Percentiles rank a stretch among this genome's conserved stretches.
Evolutionary conservation across 2,797 vertebrate species (phyloP).

Genomic region (Pogoniulus pusillus): DNA sequence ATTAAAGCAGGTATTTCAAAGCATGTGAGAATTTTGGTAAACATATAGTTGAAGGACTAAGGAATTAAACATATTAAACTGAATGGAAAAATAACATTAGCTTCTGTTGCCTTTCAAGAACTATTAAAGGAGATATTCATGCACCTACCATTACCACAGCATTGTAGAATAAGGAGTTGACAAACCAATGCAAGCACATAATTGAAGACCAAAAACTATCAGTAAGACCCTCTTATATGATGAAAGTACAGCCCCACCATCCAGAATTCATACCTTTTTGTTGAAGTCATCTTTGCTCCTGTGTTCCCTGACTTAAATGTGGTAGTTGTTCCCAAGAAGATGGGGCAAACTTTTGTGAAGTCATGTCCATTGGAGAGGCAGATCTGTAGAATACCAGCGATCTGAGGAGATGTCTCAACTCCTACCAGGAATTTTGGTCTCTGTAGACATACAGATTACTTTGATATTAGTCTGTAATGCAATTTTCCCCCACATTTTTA

Average conservation of each 20-base stretch:
- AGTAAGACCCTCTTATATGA: background rate
- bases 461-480: background rate
- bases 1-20: background rate
- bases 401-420: background rate
- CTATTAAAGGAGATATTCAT: background rate
- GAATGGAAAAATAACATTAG: background rate
- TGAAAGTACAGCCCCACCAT: background rate
- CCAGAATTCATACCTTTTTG: background rate
- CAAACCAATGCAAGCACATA: background rate
- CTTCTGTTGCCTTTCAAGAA: background rate
- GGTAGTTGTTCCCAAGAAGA: background rate
- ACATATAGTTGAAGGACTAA: background rate
- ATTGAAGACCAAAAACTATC: background rate
- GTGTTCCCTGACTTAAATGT: background rate
- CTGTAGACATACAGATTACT: background rate
- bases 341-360: background rate
- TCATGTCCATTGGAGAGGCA: background rate
- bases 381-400: background rate
- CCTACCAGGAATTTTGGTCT: background rate
- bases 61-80: background rate
- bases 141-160: too few relatives aligned
- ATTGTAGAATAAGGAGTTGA: background rate
- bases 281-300: background rate
- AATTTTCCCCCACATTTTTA: conserved; percentile 83
- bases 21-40: background rate